Conservation (phyloP, 2,797 vertebrate species). For the Clarias platycephalus region DNA sequence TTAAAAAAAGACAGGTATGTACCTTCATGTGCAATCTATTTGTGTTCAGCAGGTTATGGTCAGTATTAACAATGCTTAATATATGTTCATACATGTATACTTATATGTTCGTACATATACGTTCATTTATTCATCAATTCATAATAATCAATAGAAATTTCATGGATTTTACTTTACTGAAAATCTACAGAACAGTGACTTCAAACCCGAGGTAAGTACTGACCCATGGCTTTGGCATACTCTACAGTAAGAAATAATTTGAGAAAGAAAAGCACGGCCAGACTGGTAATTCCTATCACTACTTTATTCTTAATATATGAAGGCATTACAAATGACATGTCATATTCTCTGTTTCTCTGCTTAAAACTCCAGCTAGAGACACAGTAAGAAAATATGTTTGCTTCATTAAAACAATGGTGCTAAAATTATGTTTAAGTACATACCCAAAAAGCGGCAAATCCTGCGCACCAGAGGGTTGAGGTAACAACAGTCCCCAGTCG, state of each 20-base stretch:
- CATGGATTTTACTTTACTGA: too few relatives aligned
- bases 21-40: too few relatives aligned
- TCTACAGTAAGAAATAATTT: not conserved
- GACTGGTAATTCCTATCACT: not conserved
- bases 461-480: slow-evolving; percentile 95
- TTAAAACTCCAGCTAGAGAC: not conserved
- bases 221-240: too few relatives aligned
- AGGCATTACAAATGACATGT: not conserved
- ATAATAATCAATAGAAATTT: too few relatives aligned
- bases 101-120: too few relatives aligned
- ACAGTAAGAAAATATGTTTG: not conserved
- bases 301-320: not conserved
- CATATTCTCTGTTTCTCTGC: not conserved
- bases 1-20: too few relatives aligned
- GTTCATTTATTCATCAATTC: too few relatives aligned
- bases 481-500: slow-evolving; percentile 97
- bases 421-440: slow-evolving; percentile 48
- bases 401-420: not conserved
- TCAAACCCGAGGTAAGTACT: too few relatives aligned
- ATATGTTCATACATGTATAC: too few relatives aligned
- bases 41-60: too few relatives aligned
- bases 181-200: too few relatives aligned
- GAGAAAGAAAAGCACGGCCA: not conserved
- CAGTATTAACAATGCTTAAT: too few relatives aligned
- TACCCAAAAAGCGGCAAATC: slow-evolving; percentile 95